phyloP scores from a whole-genome alignment of 1,140 invertebrate species.

The Lanistes nyassanus region DNA sequence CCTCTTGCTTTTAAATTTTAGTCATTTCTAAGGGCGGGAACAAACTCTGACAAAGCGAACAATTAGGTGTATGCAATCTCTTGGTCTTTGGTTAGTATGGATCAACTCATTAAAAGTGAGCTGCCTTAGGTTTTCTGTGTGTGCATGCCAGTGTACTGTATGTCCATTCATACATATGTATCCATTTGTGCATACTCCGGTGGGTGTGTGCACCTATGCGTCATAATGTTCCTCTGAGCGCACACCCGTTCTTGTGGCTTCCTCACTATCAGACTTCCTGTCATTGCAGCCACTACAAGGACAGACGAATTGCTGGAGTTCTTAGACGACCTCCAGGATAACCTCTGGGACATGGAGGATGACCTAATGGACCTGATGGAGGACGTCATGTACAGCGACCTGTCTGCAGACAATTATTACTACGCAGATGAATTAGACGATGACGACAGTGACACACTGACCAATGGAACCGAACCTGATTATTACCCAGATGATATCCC shows the following conservation, averaged over 20 bases:
- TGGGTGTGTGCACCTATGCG: background rate
- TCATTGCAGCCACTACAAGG: background rate
- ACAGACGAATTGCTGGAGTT: background rate
- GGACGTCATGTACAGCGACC: background rate
- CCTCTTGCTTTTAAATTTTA: too few relatives aligned
- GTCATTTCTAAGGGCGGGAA: too few relatives aligned
- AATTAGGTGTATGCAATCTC: too few relatives aligned
- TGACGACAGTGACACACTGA: background rate
- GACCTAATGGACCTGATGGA: background rate
- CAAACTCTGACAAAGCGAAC: too few relatives aligned
- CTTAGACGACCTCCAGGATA: background rate
- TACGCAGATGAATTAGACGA: background rate
- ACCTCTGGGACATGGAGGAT: background rate
- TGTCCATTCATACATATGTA: background rate
- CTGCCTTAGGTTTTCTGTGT: too few relatives aligned
- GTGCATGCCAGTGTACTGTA: too few relatives aligned
- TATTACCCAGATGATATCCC: background rate
- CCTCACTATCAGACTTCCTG: background rate
- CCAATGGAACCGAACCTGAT: background rate
- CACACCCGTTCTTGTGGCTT: background rate
- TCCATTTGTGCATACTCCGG: background rate
- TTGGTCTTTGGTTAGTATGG: too few relatives aligned
- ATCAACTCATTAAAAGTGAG: too few relatives aligned
- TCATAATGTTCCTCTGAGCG: background rate
- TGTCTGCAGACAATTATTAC: background rate